Percentiles rank a stretch among this genome's conserved stretches.
phyloP scores from a whole-genome alignment of 2,113 vertebrate genomes.

The Heterotis niloticus region DNA sequence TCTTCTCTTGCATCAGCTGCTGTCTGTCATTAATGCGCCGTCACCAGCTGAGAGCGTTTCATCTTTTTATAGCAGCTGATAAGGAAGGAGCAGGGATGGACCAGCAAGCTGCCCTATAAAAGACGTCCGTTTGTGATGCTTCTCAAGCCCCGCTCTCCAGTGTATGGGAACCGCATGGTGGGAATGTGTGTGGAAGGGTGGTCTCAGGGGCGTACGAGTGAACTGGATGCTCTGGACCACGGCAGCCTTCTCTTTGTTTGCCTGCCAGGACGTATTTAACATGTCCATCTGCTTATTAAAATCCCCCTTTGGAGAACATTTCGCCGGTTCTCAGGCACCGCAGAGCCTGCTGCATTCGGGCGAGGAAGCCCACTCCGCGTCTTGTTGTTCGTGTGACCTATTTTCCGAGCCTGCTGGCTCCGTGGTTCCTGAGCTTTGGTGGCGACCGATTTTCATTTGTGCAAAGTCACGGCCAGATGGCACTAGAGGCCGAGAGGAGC shows the following conservation, averaged over 20 bases:
- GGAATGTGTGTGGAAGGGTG: not conserved
- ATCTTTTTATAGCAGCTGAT: conserved; percentile 28
- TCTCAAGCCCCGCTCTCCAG: not conserved
- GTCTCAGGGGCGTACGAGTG: not conserved
- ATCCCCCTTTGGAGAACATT: not conserved
- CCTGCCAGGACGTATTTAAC: conserved; percentile 15
- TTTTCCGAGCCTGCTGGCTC: conserved; percentile 39
- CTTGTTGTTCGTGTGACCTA: conserved; percentile 43
- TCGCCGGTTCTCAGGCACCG: not conserved
- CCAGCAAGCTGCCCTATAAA: conserved; percentile 7
- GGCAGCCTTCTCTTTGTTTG: not conserved
- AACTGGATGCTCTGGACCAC: not conserved
- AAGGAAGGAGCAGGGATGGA: conserved; percentile 17
- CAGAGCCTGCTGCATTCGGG: too few species aligned
- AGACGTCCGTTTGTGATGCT: not conserved
- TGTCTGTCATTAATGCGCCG: conserved; percentile 41
- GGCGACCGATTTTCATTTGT: conserved; percentile 47
- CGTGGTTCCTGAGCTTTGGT: conserved; percentile 40
- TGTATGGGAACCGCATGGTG: not conserved
- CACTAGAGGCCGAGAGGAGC: conserved; percentile 31
- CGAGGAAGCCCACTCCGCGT: too few species aligned
- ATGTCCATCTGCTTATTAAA: not conserved
- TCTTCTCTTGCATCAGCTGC: conserved; percentile 48
- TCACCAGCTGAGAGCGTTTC: conserved; percentile 20
- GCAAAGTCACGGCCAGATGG: conserved; percentile 51